Evolutionary conservation across 2,797 vertebrate genomes (phyloP).

Genomic region (Dromococcyx pavoninus): DNA sequence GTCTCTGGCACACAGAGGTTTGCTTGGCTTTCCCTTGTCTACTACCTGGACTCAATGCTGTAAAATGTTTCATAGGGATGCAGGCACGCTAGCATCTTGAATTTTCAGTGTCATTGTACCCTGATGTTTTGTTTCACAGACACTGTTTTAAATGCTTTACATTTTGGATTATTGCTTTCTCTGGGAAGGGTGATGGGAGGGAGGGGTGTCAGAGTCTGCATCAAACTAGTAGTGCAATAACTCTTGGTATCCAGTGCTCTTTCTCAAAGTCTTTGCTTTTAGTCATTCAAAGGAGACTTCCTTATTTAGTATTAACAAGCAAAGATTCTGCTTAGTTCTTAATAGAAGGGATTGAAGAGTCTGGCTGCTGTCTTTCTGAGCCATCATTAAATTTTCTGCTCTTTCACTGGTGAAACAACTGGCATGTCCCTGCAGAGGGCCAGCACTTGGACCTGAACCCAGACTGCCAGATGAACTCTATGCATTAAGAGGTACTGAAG

Average conservation of each 20-base stretch:
- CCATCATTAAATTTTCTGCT: not conserved
- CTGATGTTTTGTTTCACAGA: not conserved
- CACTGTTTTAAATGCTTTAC: not conserved
- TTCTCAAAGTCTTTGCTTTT: not conserved
- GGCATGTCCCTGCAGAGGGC: not conserved
- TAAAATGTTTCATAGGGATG: not conserved
- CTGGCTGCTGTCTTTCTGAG: not conserved
- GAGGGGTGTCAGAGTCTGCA: not conserved
- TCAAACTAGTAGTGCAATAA: not conserved
- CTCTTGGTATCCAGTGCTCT: not conserved
- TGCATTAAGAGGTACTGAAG: not conserved
- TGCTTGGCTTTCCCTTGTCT: not conserved
- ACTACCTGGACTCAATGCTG: not conserved
- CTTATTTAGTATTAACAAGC: not conserved
- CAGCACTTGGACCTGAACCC: not conserved
- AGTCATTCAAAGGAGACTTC: not conserved
- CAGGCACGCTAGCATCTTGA: not conserved
- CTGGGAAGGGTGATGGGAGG: not conserved
- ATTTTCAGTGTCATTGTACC: not conserved
- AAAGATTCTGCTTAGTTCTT: not conserved
- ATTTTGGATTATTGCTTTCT: not conserved
- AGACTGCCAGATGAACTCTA: not conserved
- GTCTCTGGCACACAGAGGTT: not conserved
- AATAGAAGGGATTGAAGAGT: not conserved
- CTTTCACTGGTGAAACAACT: not conserved